These are phyloP conservation scores for Gymnoscopelus microlampas DNA, from an alignment of 2,797 vertebrate species.

Conservation along the genomic window DNA sequence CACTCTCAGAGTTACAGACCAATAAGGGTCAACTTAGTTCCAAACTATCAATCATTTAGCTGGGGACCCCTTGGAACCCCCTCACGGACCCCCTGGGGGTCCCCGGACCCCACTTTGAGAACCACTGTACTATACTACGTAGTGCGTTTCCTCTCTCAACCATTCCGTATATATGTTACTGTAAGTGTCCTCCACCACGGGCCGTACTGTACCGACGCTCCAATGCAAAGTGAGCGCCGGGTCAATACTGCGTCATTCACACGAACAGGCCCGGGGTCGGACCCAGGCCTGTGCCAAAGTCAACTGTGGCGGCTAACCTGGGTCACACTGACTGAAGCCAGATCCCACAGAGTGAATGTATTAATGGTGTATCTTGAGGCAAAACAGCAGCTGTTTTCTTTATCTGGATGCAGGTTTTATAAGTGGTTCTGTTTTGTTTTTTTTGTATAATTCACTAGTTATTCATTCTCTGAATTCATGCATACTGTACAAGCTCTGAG, in stretches of 20 bases:
- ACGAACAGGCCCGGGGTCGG: conserved; percentile 39
- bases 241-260: conserved; percentile 42
- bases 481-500: conserved; percentile 87
- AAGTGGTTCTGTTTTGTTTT: conserved; percentile 78
- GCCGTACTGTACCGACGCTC: conserved; percentile 24
- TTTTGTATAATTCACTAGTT: conserved; percentile 66
- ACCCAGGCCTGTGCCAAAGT: conserved; percentile 42
- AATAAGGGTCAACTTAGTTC: no score
- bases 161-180: conserved; percentile 28
- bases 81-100: no score
- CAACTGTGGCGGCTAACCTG: conserved; percentile 18
- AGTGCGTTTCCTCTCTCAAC: conserved; percentile 58
- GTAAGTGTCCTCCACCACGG: conserved; percentile 29
- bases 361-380: conserved; percentile 83
- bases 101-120: neutral
- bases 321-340: conserved; percentile 60
- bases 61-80: no score
- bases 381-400: conserved; percentile 80
- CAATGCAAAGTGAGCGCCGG: conserved; percentile 29
- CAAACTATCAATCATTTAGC: no score
- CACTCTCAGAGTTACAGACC: no score
- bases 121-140: conserved; percentile 36
- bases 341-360: conserved; percentile 45
- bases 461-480: conserved; percentile 81
- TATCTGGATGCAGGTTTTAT: conserved; percentile 83